Evolutionary conservation across 2,888 invertebrate genomes (phyloP), one percentile per base, ranked within the genome.

Genomic region (Chrysolina americana): DNA sequence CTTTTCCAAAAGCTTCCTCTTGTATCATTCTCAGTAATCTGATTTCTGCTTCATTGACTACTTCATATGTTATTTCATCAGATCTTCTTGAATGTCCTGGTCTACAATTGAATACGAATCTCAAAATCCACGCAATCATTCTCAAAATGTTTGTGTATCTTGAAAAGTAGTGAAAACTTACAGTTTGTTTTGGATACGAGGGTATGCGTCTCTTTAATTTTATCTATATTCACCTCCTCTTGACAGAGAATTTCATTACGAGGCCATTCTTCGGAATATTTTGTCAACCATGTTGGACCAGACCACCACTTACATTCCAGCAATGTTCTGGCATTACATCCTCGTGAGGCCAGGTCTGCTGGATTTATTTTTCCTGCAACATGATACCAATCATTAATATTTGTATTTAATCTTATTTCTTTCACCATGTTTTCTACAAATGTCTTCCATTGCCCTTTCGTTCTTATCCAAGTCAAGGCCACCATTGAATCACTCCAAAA

Each of bases 11-110:
- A n/a, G 21, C 59, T 56, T 56, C 23, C 19, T 56, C 19, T 56
- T 64, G 28, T 64, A 64, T 62, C 21, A 17, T 62, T 62, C n/a
- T 23, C n/a, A 62, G 21, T 62, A 15, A 28, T 28, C 28, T 28
- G 28, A 28, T 28, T 28, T 28, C 28, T 28, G 28, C 28, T 28
- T 28, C 5, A 28, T 28, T 28, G 28, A 36, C 17, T 41, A 8
- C 64, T 64, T 8, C 44, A 13, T 13, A 44, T 13, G 44, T 44
- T 13, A 44, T 13, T 44, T 44, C 44, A 44, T 8, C 44, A 44
- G 44, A 44, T 44, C 9, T 44, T 13, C 13, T 44, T 8, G 44
- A 44, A 44, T 44, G 44, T 44, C 44, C 44, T 9, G 11, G 9
- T 44, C 44, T 44, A 44, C 44, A 44, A 44, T 28, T 28, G 28